Percentiles rank a stretch among this genome's conserved stretches.
phyloP scores from a whole-genome alignment of 2,888 invertebrate genomes.

The Caenorhabditis sinica region DNA sequence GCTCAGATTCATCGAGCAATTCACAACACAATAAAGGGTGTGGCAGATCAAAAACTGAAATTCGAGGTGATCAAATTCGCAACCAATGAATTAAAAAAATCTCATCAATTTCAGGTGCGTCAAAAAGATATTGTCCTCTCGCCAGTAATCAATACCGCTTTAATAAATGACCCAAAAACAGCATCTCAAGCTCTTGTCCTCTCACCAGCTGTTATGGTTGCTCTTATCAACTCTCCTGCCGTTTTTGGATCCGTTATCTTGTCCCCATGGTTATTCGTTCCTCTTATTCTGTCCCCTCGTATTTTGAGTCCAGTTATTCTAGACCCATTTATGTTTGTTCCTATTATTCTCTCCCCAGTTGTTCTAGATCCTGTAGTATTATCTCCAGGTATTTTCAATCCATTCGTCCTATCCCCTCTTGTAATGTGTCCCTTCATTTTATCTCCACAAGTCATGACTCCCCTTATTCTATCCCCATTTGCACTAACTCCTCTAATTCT shows the following conservation, averaged over 20 bases:
- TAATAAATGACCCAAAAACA: conserved; percentile 58
- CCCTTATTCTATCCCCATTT: conserved; percentile 69
- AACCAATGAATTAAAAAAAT: neutral
- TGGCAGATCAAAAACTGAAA: conserved; percentile 64
- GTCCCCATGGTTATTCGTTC: conserved; percentile 72
- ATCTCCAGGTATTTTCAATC: conserved; percentile 58
- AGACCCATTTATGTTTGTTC: conserved; percentile 67
- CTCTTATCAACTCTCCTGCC: conserved; percentile 67
- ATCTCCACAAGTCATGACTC: conserved; percentile 68
- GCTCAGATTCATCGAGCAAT: conserved; percentile 55
- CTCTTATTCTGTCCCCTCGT: conserved; percentile 70
- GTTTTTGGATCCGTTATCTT: conserved; percentile 69
- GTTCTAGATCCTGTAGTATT: conserved; percentile 70
- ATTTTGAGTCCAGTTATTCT: conserved; percentile 69
- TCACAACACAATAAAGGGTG: conserved; percentile 51
- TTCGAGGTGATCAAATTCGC: conserved; percentile 46
- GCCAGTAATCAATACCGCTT: conserved; percentile 47
- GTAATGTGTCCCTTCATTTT: conserved; percentile 71
- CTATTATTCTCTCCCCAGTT: conserved; percentile 69
- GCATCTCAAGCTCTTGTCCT: conserved; percentile 74
- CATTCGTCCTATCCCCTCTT: conserved; percentile 72
- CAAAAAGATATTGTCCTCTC: conserved; percentile 70
- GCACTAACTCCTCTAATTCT: conserved; percentile 69
- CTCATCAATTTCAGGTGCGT: conserved; percentile 33
- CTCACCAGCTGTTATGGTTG: conserved; percentile 68